Conservation (phyloP, 2,113 vertebrate genomes). For the Passer domesticus region DNA sequence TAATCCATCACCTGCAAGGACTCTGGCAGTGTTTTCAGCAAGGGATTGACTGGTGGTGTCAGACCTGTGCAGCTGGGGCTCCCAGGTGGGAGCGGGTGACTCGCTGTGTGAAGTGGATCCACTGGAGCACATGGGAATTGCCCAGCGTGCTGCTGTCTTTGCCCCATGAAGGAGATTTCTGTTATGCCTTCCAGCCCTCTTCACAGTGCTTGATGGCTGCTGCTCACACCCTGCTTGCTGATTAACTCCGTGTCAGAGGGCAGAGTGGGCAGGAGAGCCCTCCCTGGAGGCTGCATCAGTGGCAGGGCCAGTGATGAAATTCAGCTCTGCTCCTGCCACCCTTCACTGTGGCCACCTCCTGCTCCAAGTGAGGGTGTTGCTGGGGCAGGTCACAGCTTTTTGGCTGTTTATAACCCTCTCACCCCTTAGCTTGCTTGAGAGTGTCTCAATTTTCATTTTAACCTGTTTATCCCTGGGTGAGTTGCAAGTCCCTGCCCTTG, state of each 20-base stretch:
- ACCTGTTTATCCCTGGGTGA: not conserved
- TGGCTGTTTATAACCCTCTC: not conserved
- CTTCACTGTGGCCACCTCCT: not conserved
- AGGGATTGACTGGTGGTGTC: rapidly evolving
- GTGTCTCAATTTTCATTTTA: not conserved
- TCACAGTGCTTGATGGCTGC: not conserved
- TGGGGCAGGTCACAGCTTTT: not conserved
- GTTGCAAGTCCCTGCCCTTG: not conserved
- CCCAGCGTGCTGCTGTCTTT: rapidly evolving
- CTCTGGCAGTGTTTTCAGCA: not conserved
- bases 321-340: not conserved
- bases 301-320: not conserved
- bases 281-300: not conserved
- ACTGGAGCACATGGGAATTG: rapidly evolving
- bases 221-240: not conserved
- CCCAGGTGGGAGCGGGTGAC: rapidly evolving
- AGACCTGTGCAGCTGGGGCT: not conserved
- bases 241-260: not conserved
- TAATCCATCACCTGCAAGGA: not conserved
- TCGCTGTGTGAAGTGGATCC: rapidly evolving
- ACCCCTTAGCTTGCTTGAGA: not conserved
- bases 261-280: not conserved
- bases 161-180: not conserved
- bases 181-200: not conserved
- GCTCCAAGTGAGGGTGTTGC: rapidly evolving